Conservation (phyloP, 2,888 invertebrate genomes). For the Cistogaster globosa region DNA sequence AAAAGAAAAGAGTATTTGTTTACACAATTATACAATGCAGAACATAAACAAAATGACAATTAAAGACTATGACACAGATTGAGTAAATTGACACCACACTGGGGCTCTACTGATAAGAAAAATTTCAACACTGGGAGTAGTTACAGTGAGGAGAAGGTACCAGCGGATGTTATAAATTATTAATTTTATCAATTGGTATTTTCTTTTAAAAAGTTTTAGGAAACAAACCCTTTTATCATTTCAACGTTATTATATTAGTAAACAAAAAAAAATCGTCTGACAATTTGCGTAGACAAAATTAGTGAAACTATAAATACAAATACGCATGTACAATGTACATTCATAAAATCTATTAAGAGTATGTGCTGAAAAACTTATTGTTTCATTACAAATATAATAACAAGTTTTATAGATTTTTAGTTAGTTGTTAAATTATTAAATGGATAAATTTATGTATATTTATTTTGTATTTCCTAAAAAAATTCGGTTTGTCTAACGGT, state of each 20-base stretch:
- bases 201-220: neutral
- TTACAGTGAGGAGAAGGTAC: neutral
- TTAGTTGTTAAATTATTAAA: no score
- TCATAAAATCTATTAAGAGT: no score
- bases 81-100: conserved; percentile 11
- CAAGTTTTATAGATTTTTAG: no score
- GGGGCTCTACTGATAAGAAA: conserved; percentile 4
- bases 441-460: no score
- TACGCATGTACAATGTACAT: no score
- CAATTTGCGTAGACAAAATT: neutral
- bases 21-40: neutral
- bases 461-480: no score
- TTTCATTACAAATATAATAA: no score
- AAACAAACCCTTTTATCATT: conserved; percentile 4
- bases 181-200: neutral
- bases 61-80: conserved; percentile 13
- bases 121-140: neutral
- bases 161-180: no score
- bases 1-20: neutral
- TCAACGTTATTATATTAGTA: neutral
- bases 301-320: no score
- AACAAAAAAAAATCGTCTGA: neutral
- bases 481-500: no score
- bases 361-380: no score
- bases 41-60: conserved; percentile 11